Conservation (phyloP, 2,797 vertebrate species). For the Stomatorhinus walkeri region DNA sequence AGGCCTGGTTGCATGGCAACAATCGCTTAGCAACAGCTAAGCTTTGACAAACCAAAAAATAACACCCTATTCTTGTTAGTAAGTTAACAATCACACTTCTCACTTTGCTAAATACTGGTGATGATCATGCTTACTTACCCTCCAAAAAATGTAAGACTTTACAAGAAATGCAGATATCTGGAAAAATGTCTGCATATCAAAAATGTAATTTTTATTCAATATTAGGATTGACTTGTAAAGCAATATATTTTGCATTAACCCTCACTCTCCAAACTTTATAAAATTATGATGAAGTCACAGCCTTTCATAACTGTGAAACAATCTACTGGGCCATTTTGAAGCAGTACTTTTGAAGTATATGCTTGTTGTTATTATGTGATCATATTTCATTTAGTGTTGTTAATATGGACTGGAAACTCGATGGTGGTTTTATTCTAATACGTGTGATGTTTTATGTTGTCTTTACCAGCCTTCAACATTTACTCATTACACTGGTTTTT, state of each 20-base stretch:
- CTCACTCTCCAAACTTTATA: background rate
- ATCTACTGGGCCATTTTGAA: background rate
- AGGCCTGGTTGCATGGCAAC: slow-evolving; percentile 14
- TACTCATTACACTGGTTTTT: background rate
- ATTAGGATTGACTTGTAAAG: background rate
- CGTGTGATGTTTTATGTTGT: background rate
- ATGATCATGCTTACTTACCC: background rate
- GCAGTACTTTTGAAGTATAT: background rate
- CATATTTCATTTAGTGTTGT: background rate
- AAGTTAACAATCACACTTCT: background rate
- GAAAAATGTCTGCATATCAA: background rate
- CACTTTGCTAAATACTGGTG: background rate
- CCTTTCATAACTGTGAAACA: background rate
- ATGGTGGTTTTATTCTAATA: background rate
- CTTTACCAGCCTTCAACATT: background rate
- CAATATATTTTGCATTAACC: background rate
- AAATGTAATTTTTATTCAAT: background rate
- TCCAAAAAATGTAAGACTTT: background rate
- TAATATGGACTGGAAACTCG: background rate
- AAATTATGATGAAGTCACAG: background rate
- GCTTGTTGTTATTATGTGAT: background rate
- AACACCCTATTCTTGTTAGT: slow-evolving; percentile 6
- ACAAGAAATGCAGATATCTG: background rate
- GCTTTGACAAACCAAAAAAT: slow-evolving; percentile 11
- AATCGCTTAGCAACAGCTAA: background rate